Evolutionary conservation across 2,888 invertebrate species (phyloP).

Genomic region (Oscheius myriophilus): DNA sequence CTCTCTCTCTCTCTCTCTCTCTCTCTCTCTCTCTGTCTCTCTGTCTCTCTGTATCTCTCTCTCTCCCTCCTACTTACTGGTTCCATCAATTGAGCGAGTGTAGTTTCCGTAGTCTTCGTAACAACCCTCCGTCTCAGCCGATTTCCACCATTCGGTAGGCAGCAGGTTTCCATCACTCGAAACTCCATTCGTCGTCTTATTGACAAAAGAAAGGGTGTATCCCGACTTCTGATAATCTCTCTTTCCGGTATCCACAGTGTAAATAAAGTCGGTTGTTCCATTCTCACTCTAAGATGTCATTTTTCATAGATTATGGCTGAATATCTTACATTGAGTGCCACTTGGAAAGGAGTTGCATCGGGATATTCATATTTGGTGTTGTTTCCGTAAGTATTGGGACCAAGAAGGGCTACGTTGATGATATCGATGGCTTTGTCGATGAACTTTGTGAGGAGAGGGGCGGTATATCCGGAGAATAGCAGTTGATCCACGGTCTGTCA

Average conservation of each 20-base stretch:
- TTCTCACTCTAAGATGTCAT: slow-evolving; percentile 38
- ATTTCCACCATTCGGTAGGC: slow-evolving; percentile 37
- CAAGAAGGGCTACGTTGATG: slow-evolving; percentile 5
- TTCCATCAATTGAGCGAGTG: slow-evolving; percentile 51
- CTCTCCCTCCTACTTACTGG: slow-evolving; percentile 40
- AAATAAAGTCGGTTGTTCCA: slow-evolving; percentile 48
- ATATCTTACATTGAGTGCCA: slow-evolving; percentile 16
- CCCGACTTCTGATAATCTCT: slow-evolving; percentile 42
- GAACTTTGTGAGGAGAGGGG: slow-evolving; percentile 39
- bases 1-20: neutral
- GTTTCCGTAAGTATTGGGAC: neutral
- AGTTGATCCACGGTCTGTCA: slow-evolving; percentile 58
- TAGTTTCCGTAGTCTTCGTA: slow-evolving; percentile 29
- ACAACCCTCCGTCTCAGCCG: slow-evolving; percentile 22
- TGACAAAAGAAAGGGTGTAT: slow-evolving; percentile 40
- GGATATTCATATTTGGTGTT: neutral
- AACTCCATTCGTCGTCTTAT: slow-evolving; percentile 33
- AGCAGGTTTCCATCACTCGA: slow-evolving; percentile 36
- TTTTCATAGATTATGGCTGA: neutral
- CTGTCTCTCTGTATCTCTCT: neutral
- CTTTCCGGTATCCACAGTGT: slow-evolving; percentile 52
- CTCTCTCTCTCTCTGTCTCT: neutral
- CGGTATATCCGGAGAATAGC: slow-evolving; percentile 57
- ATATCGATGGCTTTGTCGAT: slow-evolving; percentile 12
- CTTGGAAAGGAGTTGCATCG: neutral